Evolutionary conservation across 2,888 invertebrate genomes (phyloP).

Genomic region (Callimorpha dominula): DNA sequence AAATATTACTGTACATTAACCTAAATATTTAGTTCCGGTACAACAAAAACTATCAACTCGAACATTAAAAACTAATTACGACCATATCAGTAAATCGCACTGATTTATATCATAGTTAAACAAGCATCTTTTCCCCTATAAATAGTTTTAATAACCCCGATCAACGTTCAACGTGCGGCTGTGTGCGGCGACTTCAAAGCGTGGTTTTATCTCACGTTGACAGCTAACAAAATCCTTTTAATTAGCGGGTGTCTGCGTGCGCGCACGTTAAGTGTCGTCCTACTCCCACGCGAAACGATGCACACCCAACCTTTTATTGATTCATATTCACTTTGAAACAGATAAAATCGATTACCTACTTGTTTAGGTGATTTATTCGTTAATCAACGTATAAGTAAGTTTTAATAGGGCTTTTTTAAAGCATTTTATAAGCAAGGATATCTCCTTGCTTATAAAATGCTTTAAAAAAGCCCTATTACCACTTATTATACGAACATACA

Average conservation of each 20-base stretch:
- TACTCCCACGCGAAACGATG: constrained; percentile 63
- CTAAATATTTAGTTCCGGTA: constrained; percentile 21
- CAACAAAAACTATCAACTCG: constrained; percentile 27
- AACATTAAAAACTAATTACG: constrained; percentile 35
- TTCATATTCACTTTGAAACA: constrained; percentile 52
- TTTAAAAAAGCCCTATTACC: too few species aligned
- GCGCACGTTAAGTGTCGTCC: constrained; percentile 54
- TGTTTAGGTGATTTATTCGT: constrained; percentile 23
- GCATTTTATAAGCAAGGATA: not conserved
- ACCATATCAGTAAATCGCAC: constrained; percentile 40
- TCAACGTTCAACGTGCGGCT: constrained; percentile 50
- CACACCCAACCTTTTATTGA: constrained; percentile 58
- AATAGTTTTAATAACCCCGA: constrained; percentile 53
- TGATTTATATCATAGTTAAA: constrained; percentile 44
- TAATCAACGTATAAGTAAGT: not conserved
- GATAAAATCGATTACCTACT: constrained; percentile 48
- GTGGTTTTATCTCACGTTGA: constrained; percentile 78
- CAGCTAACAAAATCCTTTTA: constrained; percentile 86
- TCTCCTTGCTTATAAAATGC: too few species aligned
- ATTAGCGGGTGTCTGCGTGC: constrained; percentile 72
- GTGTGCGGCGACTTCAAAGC: constrained; percentile 75
- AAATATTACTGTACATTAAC: constrained; percentile 7
- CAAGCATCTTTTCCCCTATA: constrained; percentile 47
- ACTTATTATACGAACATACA: too few species aligned
- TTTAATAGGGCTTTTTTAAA: not conserved